Base-by-base conservation (phyloP, 37 sponge, comb jelly and placozoan genomes). In the Spongilla lacustris region DNA sequence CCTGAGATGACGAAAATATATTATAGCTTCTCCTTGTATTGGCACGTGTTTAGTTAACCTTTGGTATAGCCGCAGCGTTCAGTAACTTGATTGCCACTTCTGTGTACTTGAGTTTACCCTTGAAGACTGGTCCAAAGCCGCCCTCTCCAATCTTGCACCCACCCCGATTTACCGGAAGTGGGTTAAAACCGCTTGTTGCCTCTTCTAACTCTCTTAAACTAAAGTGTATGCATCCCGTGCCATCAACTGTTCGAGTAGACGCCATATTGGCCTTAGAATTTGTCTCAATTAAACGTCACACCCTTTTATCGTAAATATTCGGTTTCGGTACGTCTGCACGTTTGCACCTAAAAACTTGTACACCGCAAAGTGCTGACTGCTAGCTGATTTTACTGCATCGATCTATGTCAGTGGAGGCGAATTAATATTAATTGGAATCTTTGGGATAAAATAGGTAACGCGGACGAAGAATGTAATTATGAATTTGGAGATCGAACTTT, bases 111-210 rank as follows among this genome's bases (percentile, higher is more conserved):
- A 98, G 83, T n/a, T 31, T 87, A 11, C 96, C 96, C 67, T 69
- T 85, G 78, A 69, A 98, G 23, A 98, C 98, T 0, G 96, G 96
- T 26, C 98, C 98, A 72, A 96, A 98, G 11, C 96, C 96, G n/a
- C 98, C 98, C 82, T 98, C 96, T 31, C 98, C 98, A n/a, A 98
- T 79, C 50, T 85, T 90, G 69, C 84, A 87, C 17, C 95, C 93
- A 22, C 96, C 96, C 26, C 68, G 21, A 0, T 50, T 66, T 4
- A 91, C 36, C 17, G 89, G 81, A 2, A 69, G 37, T 14, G 84
- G 50, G 77, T 93, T 71, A 72, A 97, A 97, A 50, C 85, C 37
- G 10, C 86, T 50, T 5, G 98, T 97, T 27, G 95, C 93, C 5
- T 80, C 30, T 9, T 24, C 69, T 67, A 97, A 73, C 24, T 88